Evolutionary conservation across 2,797 vertebrate species (phyloP), one percentile per base, ranked within the genome.

Genomic region (Leucoraja ocellata): DNA sequence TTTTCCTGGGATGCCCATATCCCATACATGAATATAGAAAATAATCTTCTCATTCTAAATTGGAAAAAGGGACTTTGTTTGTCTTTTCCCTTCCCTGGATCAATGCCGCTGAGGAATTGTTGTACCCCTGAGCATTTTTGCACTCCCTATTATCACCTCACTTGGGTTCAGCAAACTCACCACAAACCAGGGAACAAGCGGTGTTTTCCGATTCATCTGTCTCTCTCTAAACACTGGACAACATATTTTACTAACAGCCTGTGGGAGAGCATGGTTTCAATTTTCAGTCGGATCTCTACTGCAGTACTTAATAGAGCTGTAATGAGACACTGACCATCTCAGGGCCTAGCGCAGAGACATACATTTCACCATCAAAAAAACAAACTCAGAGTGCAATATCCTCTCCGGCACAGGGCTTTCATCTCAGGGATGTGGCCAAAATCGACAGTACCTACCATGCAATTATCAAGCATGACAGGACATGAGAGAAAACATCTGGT

Each of bases 391-490:
- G 93, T 91, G 65, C 94, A 93, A 95, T 94, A 7, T 93, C 94
- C 95, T 93, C 93, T 95, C 95, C 94, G 94, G 95, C 93, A 61
- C 94, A 95, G 94, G 94, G 95, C 95, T 96, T 96, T 95, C 94
- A 96, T 93, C 84, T 95, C 94, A 94, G 46, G 94, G 93, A 95
- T 94, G 95, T 93, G 94, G 95, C 95, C 94, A 93, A 94, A 95
- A 94, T 94, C 94, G 95, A 93, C 94, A 94, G 36, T 88, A 93
- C 94, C 86, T 92, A 74, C 90, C 93, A 78, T 94, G 93, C 94
- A 95, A 95, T 96, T 95, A 96, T 95, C 95, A 96, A 96, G 95
- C 95, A 95, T 95, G 95, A 97, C 96, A 96, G 95, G 96, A 96
- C 96, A 97, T 21, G 95, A 96, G 95, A 94, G 16, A 94, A 94